phyloP scores from a whole-genome alignment of 2,797 vertebrate genomes.

The Myoxocephalus aenaeus region DNA sequence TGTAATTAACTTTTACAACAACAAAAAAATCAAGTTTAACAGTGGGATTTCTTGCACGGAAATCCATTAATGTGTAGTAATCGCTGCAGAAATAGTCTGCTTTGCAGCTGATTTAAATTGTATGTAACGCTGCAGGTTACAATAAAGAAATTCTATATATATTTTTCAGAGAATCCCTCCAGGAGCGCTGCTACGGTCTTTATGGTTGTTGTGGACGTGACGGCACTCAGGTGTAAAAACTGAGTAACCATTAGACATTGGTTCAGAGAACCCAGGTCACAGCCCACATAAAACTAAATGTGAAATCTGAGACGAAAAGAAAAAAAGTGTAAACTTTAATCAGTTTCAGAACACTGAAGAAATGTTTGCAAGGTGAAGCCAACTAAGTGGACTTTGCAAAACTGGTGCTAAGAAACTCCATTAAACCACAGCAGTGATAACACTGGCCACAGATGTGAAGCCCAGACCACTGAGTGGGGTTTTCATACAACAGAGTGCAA shows the following conservation, averaged over 20 bases:
- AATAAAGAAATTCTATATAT: too few relatives aligned
- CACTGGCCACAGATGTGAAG: conserved; percentile 10
- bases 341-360: neutral
- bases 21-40: neutral
- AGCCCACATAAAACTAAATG: conserved; percentile 5
- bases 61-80: neutral
- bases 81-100: neutral
- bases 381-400: neutral
- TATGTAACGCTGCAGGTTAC: neutral
- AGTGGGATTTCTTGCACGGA: neutral
- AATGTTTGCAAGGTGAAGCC: conserved; percentile 12
- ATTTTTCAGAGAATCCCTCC: neutral
- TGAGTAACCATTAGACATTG: conserved; percentile 3
- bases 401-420: neutral
- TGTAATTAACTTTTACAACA: neutral
- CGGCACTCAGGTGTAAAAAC: conserved; percentile 44
- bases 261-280: conserved; percentile 52
- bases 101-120: conserved; percentile 3
- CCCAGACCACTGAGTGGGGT: neutral
- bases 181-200: neutral
- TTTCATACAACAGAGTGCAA: conserved; percentile 1
- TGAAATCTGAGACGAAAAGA: neutral
- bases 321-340: neutral
- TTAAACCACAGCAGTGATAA: conserved; percentile 15
- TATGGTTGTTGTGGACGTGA: neutral